Percentiles rank a stretch among this genome's conserved stretches.
Conservation (phyloP, 2,113 vertebrate species). For the Ginglymostoma cirratum region DNA sequence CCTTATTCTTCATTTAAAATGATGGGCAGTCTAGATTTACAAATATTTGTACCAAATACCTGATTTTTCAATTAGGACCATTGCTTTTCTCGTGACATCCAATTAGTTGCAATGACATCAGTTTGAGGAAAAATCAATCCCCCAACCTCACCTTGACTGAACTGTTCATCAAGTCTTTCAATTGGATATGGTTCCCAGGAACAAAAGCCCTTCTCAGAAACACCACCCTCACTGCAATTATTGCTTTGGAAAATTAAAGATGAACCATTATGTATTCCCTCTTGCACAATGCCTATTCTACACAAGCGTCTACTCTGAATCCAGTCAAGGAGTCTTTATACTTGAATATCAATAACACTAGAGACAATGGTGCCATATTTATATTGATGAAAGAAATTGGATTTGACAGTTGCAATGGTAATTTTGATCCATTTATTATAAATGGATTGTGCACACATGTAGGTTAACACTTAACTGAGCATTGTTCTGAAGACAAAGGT, state of each 20-base stretch:
- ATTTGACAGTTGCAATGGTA: background rate
- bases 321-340: background rate
- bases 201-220: background rate
- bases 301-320: background rate
- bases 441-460: background rate
- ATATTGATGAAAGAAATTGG: background rate
- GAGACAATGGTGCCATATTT: background rate
- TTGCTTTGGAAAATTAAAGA: background rate
- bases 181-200: background rate
- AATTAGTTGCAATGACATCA: background rate
- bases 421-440: background rate
- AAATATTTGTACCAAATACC: background rate
- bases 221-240: background rate
- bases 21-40: background rate
- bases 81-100: background rate
- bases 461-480: background rate
- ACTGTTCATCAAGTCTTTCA: background rate
- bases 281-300: background rate
- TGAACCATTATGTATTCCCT: background rate
- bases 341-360: background rate
- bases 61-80: background rate
- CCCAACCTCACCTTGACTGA: background rate
- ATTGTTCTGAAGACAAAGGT: background rate
- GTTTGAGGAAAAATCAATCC: background rate
- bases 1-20: background rate